A percentile compares a stretch with the other conserved stretches of the same genome.
These are phyloP conservation scores for Sinotaia quadrata DNA, from an alignment of 2,888 invertebrate species.

Conservation along the genomic window DNA sequence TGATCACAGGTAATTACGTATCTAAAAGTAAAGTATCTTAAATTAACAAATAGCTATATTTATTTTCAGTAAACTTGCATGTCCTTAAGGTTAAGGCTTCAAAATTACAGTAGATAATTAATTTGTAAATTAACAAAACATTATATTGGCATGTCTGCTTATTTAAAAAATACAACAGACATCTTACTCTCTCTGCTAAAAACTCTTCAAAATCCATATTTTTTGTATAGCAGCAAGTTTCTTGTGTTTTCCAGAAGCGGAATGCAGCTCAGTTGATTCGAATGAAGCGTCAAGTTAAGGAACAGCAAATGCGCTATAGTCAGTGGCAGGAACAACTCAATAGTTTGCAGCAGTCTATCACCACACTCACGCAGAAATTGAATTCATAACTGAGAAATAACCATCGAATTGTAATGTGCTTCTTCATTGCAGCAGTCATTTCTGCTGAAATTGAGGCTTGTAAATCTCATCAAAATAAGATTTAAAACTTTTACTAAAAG, in stretches of 20 bases:
- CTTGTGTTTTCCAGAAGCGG: constrained; percentile 50
- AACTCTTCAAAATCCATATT: neutral
- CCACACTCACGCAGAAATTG: constrained; percentile 36
- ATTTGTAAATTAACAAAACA: neutral
- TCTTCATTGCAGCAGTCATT: too few species aligned
- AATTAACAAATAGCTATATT: too few species aligned
- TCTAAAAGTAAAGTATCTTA: too few species aligned
- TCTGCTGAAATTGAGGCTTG: too few species aligned
- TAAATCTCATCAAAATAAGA: too few species aligned
- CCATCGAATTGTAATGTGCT: too few species aligned
- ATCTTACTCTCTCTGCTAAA: neutral
- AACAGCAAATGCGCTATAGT: constrained; percentile 45
- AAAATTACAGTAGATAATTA: too few species aligned
- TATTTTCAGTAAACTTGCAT: too few species aligned
- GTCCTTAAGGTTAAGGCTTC: too few species aligned
- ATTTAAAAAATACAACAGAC: constrained; percentile 8
- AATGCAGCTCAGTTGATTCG: constrained; percentile 61
- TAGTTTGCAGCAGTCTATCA: constrained; percentile 45
- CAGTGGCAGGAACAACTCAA: constrained; percentile 51
- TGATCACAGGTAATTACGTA: too few species aligned
- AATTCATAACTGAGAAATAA: too few species aligned
- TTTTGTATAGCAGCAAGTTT: neutral
- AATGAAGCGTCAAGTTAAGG: constrained; percentile 55
- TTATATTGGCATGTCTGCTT: neutral
- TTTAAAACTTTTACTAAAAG: too few species aligned